A percentile compares a stretch with the other conserved stretches of the same genome.
These are phyloP conservation scores for Gobio occitaniae DNA, from an alignment of 2,797 vertebrate species.

Conservation along the genomic window DNA sequence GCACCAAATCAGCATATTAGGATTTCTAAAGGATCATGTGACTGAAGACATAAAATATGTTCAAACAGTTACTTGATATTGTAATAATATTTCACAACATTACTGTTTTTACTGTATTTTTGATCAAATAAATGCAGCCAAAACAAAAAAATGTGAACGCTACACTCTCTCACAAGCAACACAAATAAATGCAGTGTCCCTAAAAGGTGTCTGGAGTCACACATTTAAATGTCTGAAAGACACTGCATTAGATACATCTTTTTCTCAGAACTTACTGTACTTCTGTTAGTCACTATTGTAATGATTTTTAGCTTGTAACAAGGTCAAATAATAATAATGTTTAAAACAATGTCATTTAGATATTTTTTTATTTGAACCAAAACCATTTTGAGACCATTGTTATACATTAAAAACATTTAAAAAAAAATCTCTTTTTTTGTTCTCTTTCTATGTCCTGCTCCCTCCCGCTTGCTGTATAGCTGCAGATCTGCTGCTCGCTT, in stretches of 20 bases:
- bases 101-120: neutral
- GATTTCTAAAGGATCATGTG: neutral
- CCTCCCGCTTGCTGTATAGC: conserved; percentile 60
- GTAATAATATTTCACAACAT: too few species aligned
- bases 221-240: neutral
- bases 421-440: neutral
- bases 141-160: neutral
- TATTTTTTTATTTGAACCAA: neutral
- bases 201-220: neutral
- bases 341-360: neutral
- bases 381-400: neutral
- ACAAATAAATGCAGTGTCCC: neutral
- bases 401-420: neutral
- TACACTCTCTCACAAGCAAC: neutral
- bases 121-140: neutral
- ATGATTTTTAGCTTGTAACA: neutral
- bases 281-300: neutral
- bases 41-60: neutral
- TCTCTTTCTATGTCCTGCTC: neutral
- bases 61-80: neutral
- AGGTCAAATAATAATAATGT: neutral
- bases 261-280: neutral
- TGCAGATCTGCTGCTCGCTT: conserved; percentile 62
- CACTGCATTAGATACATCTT: neutral
- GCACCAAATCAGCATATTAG: too few species aligned